phyloP scores from a whole-genome alignment of 2,113 vertebrate species.

The Hippoglossus stenolepis region DNA sequence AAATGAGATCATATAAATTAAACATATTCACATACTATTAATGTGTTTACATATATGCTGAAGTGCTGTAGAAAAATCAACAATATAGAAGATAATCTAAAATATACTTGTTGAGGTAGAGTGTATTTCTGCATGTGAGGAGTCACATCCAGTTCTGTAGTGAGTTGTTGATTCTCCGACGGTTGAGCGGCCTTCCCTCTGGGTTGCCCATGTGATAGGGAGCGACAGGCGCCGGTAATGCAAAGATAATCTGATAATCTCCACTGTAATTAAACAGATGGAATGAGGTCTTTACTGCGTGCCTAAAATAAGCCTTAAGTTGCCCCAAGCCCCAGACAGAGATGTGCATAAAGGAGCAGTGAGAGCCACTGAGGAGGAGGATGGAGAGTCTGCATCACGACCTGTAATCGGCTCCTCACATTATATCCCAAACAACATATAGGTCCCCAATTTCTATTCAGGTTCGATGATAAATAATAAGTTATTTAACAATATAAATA shows the following conservation, averaged over 20 bases:
- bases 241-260: slow-evolving; percentile 84
- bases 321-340: slow-evolving; percentile 54
- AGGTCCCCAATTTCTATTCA: not conserved
- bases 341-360: slow-evolving; percentile 53
- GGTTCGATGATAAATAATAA: not conserved
- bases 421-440: not conserved
- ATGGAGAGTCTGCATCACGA: slow-evolving; percentile 18
- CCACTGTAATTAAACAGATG: slow-evolving; percentile 85
- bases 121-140: slow-evolving; percentile 8
- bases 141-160: slow-evolving; percentile 30
- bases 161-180: slow-evolving; percentile 43
- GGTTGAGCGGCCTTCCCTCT: slow-evolving; percentile 51
- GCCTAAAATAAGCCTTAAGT: slow-evolving; percentile 69
- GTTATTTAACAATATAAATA: not conserved
- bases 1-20: not conserved
- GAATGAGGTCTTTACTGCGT: slow-evolving; percentile 77
- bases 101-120: slow-evolving; percentile 5
- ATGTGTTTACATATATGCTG: not conserved
- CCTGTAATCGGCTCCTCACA: slow-evolving; percentile 17
- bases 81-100: not conserved
- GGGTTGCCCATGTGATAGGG: slow-evolving; percentile 57
- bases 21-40: not conserved
- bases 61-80: not conserved
- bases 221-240: slow-evolving; percentile 78
- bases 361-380: slow-evolving; percentile 37